phyloP scores from a whole-genome alignment of 2,797 vertebrate genomes.

The Hydrocynus forskahlii region DNA sequence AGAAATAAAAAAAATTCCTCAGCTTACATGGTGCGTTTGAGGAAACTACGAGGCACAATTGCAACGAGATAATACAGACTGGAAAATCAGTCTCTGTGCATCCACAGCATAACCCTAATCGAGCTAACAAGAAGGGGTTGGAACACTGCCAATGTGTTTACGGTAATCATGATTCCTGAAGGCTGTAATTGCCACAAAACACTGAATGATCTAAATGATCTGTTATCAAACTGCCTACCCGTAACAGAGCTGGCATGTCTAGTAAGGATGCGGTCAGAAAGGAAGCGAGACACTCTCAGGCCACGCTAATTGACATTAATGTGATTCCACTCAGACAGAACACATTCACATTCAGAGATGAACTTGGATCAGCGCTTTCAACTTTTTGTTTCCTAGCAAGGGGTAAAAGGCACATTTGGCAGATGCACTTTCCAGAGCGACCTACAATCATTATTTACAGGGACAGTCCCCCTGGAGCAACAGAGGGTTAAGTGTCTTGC shows the following conservation, averaged over 20 bases:
- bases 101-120: constrained; percentile 8
- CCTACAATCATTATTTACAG: too few relatives aligned
- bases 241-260: constrained; percentile 34
- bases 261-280: constrained; percentile 9
- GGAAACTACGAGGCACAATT: constrained; percentile 9
- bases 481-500: too few relatives aligned
- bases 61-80: constrained; percentile 13
- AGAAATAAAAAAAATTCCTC: neutral
- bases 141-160: constrained; percentile 41
- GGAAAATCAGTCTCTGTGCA: constrained; percentile 6
- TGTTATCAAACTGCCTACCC: constrained; percentile 40
- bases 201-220: constrained; percentile 40
- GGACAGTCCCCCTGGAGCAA: too few relatives aligned
- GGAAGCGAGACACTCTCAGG: neutral
- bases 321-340: neutral
- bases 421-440: too few relatives aligned
- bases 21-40: neutral
- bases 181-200: constrained; percentile 35
- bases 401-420: too few relatives aligned
- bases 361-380: neutral
- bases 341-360: neutral
- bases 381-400: neutral
- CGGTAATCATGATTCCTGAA: constrained; percentile 36
- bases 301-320: constrained; percentile 8
- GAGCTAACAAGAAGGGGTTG: constrained; percentile 35